Percentiles rank a stretch among this genome's conserved stretches.
phyloP scores from a whole-genome alignment of 1,140 invertebrate genomes.

The Drosophila littoralis region DNA sequence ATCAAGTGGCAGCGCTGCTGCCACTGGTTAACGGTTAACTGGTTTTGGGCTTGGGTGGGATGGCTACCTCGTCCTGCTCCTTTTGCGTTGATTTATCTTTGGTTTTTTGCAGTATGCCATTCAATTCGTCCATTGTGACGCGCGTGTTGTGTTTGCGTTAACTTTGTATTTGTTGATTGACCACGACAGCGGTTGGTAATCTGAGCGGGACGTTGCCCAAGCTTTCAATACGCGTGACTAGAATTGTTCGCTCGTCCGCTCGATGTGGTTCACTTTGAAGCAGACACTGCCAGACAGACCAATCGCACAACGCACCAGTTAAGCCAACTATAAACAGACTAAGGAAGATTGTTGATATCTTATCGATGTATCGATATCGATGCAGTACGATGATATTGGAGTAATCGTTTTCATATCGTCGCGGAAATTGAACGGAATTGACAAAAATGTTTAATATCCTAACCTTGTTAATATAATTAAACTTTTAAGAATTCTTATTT shows the following conservation, averaged over 20 bases:
- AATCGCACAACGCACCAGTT: constrained; percentile 35
- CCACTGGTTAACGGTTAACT: constrained; percentile 42
- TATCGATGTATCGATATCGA: constrained; percentile 20
- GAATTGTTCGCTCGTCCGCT: constrained; percentile 51
- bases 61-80: constrained; percentile 82
- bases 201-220: constrained; percentile 13
- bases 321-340: constrained; percentile 54
- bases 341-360: constrained; percentile 23
- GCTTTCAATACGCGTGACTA: constrained; percentile 65
- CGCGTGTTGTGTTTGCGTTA: constrained; percentile 42
- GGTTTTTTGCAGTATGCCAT: constrained; percentile 78
- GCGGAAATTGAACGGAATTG: background rate
- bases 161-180: constrained; percentile 32
- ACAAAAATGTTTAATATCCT: too few relatives aligned
- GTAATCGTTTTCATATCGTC: background rate
- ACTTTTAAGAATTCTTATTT: too few relatives aligned
- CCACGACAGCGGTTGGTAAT: constrained; percentile 16
- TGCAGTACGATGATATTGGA: background rate
- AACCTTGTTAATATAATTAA: too few relatives aligned
- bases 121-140: constrained; percentile 78
- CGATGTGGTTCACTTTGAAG: constrained; percentile 15
- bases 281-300: constrained; percentile 2
- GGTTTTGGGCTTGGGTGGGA: constrained; percentile 22
- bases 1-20: constrained; percentile 51
- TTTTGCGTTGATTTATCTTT: constrained; percentile 83